Conservation (phyloP, 2,113 vertebrate species). For the Pelodiscus sinensis region DNA sequence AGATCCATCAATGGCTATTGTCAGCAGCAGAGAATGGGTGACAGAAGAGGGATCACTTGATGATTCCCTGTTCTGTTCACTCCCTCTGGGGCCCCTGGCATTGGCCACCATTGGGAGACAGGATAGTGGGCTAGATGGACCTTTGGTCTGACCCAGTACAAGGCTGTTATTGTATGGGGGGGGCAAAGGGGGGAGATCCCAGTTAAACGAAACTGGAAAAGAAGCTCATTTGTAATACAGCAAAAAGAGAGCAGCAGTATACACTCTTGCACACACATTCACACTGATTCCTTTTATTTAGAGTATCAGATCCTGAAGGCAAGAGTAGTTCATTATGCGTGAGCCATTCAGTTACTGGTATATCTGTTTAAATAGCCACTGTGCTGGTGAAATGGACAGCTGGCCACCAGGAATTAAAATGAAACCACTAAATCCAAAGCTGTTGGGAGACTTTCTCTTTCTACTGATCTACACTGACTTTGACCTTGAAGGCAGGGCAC, state of each 20-base stretch:
- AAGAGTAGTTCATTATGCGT: neutral
- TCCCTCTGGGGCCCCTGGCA: too few relatives aligned
- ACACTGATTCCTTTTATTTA: neutral
- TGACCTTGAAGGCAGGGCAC: fast-evolving
- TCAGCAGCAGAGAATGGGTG: too few relatives aligned
- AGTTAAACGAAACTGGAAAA: neutral
- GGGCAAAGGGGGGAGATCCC: neutral
- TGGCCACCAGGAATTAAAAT: neutral
- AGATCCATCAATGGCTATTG: too few relatives aligned
- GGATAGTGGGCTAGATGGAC: too few relatives aligned
- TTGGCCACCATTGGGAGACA: too few relatives aligned
- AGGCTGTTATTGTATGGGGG: too few relatives aligned
- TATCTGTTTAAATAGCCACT: fast-evolving
- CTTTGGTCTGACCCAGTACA: too few relatives aligned
- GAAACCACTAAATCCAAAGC: neutral
- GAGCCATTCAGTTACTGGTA: neutral
- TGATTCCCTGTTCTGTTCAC: too few relatives aligned
- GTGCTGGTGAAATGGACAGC: fast-evolving
- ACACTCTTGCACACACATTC: neutral
- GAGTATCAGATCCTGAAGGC: neutral
- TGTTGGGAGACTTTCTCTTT: neutral
- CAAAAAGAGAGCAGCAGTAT: neutral
- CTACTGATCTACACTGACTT: fast-evolving
- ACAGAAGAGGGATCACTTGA: too few relatives aligned
- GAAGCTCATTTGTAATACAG: neutral